phyloP scores from a whole-genome alignment of 2,113 vertebrate species.

The Aptenodytes forsteri region DNA sequence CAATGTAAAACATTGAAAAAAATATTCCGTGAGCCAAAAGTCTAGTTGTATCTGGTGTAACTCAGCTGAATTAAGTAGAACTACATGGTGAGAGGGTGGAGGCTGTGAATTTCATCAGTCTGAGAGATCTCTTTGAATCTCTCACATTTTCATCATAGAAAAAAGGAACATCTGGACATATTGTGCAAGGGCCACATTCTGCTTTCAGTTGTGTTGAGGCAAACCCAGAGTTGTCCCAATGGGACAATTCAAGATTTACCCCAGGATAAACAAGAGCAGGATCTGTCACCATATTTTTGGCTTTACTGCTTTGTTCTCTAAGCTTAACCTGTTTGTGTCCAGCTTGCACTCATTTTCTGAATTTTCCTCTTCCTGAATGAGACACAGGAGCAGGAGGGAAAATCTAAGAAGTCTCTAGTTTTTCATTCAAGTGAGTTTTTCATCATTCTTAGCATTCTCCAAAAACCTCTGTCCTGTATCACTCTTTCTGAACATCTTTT shows the following conservation, averaged over 20 bases:
- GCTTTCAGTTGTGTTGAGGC: not conserved
- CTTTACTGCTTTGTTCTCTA: not conserved
- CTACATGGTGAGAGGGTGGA: slow-evolving; percentile 34
- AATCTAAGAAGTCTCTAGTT: not conserved
- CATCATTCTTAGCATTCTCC: not conserved
- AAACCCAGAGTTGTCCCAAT: slow-evolving; percentile 12
- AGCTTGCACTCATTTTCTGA: not conserved
- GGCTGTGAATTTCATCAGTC: slow-evolving; percentile 17
- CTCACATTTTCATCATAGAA: slow-evolving; percentile 13
- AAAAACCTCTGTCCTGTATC: not conserved
- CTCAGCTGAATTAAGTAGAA: not conserved
- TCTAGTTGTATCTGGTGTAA: not conserved
- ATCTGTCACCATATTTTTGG: not conserved
- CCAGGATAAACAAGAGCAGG: slow-evolving; percentile 14
- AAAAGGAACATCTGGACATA: slow-evolving; percentile 41
- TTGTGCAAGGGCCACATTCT: slow-evolving; percentile 44
- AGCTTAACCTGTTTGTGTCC: not conserved
- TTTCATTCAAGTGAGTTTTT: not conserved
- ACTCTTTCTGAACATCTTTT: not conserved
- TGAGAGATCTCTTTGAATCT: slow-evolving; percentile 25
- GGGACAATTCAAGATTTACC: not conserved
- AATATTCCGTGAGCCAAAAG: not conserved
- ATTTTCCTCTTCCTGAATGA: not conserved
- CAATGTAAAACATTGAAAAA: not conserved
- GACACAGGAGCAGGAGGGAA: not conserved